Evolutionary conservation across 2,113 vertebrate genomes (phyloP).

Genomic region (Trochalopteron elliotii): DNA sequence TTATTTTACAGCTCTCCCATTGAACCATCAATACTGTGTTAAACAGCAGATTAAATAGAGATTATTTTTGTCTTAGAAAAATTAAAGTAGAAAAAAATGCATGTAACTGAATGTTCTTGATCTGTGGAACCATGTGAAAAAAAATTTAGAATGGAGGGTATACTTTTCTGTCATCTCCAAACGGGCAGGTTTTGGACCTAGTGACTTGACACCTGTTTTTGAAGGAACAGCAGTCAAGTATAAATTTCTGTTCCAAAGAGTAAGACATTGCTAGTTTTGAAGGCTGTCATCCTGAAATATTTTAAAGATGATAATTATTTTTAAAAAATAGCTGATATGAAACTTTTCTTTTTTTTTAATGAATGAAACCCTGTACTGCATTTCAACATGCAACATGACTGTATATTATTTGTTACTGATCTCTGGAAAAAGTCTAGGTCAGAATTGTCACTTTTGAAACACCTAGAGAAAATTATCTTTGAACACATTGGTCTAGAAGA

Average conservation of each 20-base stretch:
- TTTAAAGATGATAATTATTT: background rate
- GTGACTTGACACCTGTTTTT: background rate
- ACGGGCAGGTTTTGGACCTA: background rate
- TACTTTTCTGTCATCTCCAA: rapidly evolving
- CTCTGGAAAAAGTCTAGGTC: background rate
- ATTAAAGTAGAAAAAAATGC: background rate
- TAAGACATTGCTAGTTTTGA: background rate
- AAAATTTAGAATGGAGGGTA: background rate
- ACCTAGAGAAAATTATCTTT: background rate
- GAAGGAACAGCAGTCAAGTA: background rate
- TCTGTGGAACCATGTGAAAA: background rate
- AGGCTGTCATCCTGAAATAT: background rate
- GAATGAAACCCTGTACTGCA: background rate
- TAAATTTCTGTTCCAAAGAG: background rate
- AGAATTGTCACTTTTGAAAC: background rate
- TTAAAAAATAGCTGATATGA: background rate
- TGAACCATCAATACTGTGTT: background rate
- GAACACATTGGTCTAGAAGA: rapidly evolving
- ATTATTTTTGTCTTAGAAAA: background rate
- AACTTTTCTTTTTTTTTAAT: background rate
- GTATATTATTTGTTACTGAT: background rate
- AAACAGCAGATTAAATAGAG: background rate
- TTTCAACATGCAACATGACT: background rate
- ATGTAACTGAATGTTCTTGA: background rate
- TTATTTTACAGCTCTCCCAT: background rate